phyloP scores from a whole-genome alignment of 2,797 vertebrate genomes.

The Syndactyla subalaris region DNA sequence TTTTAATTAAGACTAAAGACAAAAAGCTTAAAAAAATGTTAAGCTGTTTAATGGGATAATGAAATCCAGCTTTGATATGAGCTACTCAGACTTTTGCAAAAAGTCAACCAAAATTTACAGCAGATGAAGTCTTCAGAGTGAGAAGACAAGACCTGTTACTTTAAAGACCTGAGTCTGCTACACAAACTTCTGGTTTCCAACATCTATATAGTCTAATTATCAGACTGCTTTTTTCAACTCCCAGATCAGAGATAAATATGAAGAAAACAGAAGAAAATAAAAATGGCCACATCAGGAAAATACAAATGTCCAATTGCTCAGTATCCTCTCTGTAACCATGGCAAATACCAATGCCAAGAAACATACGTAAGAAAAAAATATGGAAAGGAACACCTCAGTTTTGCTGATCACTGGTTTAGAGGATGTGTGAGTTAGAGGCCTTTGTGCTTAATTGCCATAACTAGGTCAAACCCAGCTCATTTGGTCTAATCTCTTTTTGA shows the following conservation, averaged over 20 bases:
- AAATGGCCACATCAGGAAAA: not conserved
- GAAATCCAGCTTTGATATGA: not conserved
- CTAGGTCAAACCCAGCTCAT: not conserved
- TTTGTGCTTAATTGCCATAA: not conserved
- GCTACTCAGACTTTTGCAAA: not conserved
- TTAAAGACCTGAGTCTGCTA: not conserved
- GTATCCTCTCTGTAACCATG: not conserved
- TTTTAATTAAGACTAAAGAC: not conserved
- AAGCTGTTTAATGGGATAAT: not conserved
- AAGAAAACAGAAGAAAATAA: not conserved
- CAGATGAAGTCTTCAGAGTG: not conserved
- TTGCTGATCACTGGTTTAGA: not conserved
- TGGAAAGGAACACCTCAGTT: not conserved
- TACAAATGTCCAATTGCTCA: not conserved
- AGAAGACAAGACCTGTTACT: not conserved
- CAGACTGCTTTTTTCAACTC: not conserved
- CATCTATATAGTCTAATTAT: not conserved
- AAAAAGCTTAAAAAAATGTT: not conserved
- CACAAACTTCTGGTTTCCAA: not conserved
- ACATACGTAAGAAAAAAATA: not conserved
- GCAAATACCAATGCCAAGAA: not conserved
- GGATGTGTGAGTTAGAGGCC: not conserved
- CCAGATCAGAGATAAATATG: not conserved
- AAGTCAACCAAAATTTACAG: not conserved
- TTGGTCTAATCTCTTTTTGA: not conserved